Evolutionary conservation across 2,113 vertebrate species (phyloP).

Genomic region (Plestiodon gilberti): DNA sequence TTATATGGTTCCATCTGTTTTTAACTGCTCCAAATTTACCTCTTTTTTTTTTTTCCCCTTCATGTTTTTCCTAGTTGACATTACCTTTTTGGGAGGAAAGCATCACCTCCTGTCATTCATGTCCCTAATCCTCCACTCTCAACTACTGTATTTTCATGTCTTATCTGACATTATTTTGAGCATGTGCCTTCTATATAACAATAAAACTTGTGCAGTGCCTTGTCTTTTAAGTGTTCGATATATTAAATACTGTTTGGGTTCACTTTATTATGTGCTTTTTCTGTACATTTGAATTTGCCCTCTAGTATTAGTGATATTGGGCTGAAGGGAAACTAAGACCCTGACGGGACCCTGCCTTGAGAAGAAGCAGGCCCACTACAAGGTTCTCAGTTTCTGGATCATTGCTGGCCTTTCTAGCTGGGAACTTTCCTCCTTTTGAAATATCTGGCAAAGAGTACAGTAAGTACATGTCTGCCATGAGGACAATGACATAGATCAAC

Average conservation of each 20-base stretch:
- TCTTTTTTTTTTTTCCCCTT: too few species aligned
- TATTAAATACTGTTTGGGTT: background rate
- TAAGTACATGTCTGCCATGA: background rate
- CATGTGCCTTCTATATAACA: background rate
- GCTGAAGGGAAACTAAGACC: background rate
- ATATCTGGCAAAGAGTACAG: background rate
- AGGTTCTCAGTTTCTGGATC: background rate
- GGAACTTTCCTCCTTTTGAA: background rate
- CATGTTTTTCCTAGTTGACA: background rate
- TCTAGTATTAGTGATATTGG: background rate
- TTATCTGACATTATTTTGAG: background rate
- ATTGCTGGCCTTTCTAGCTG: background rate
- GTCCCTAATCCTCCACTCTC: background rate
- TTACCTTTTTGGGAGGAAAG: background rate
- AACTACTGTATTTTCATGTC: background rate
- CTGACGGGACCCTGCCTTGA: background rate
- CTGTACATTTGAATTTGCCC: background rate
- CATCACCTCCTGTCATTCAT: background rate
- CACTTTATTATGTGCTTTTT: background rate
- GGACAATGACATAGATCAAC: too few species aligned
- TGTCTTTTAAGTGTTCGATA: background rate
- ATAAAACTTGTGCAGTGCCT: background rate
- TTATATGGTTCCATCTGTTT: background rate
- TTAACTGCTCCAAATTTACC: background rate
- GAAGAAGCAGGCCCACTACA: background rate